Base-by-base conservation (phyloP, 2,797 vertebrate species). In the Pipistrellus pygmaeus region DNA sequence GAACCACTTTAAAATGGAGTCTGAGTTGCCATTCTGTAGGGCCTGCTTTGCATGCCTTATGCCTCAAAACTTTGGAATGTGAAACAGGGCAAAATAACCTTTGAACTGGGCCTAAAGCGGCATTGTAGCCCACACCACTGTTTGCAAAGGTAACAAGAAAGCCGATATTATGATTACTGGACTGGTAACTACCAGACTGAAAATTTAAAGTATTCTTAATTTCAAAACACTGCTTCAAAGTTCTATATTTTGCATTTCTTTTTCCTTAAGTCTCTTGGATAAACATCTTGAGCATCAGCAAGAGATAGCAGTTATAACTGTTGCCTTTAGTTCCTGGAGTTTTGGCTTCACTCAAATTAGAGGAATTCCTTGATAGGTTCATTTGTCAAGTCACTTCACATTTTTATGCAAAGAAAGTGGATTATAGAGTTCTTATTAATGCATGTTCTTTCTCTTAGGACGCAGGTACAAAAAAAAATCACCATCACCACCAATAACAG, bases 271-370 rank as follows among this genome's bases (percentile, higher is more conserved):
- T 82, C 38, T 60, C 64, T 90, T 60, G 46, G 83, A 90, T 88
- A 88, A 90, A 64, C 44, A 90, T 78, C 84, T 92, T 60, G 66
- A 85, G 55, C n/a, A 64, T 81, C 21, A 64, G 69, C 30, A 57
- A 80, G 51, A 88, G 27, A 80, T 73, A 77, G 48, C 38, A 68
- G 51, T 2, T 8, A 44, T 60, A 48, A 32, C 68, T 78, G 87
- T 71, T 90, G 68, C 23, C 41, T 78, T 95, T 72, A 57, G 57
- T 90, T 62, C 23, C 77, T 76, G 68, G 53, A 90, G 93, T 96
- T 85, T 91, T 55, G 64, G 53, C 14, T 94, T 57, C 41, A 78
- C 20, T 85, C 55, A 81, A 92, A 71, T 85, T 62, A 90, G 38
- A 92, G 55, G 15, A 81, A 64, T 94, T 90, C 88, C 30, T 30